Percentiles rank a stretch among this genome's conserved stretches.
Conservation (phyloP, 2,797 vertebrate species). For the Acipenser transmontanus region DNA sequence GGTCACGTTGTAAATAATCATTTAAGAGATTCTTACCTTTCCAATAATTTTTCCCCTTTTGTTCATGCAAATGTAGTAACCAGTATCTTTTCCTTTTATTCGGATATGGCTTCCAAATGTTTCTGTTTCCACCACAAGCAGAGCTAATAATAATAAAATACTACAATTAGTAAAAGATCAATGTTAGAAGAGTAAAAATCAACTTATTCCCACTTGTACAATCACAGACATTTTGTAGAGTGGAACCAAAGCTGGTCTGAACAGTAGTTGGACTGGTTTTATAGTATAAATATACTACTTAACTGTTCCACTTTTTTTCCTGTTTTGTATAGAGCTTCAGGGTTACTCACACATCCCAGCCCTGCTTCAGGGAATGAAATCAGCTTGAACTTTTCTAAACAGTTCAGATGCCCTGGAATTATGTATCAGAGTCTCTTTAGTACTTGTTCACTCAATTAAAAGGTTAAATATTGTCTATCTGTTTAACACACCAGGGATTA, state of each 20-base stretch:
- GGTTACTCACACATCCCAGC: slow-evolving; percentile 40
- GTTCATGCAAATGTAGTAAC: slow-evolving; percentile 76
- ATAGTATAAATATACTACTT: neutral
- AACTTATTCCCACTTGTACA: slow-evolving; percentile 22
- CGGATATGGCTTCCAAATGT: slow-evolving; percentile 73
- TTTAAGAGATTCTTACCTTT: slow-evolving; percentile 50
- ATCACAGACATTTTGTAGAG: slow-evolving; percentile 29
- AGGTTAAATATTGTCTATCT: slow-evolving; percentile 74
- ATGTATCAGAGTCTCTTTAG: slow-evolving; percentile 71
- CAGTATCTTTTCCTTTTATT: slow-evolving; percentile 74
- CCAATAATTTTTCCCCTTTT: slow-evolving; percentile 72
- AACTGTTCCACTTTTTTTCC: slow-evolving; percentile 25
- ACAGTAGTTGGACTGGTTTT: slow-evolving; percentile 23
- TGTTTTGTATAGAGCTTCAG: slow-evolving; percentile 8
- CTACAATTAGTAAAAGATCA: slow-evolving; percentile 1
- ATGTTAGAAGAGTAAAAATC: slow-evolving; percentile 2
- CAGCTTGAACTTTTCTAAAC: slow-evolving; percentile 61
- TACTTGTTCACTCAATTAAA: slow-evolving; percentile 72
- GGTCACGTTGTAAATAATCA: too few relatives aligned
- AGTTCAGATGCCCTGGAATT: slow-evolving; percentile 61
- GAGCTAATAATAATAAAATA: slow-evolving; percentile 45
- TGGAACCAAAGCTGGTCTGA: slow-evolving; percentile 33
- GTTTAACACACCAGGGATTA: slow-evolving; percentile 63
- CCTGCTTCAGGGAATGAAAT: slow-evolving; percentile 51
- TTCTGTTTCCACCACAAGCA: slow-evolving; percentile 71